Conservation (phyloP, 2,113 vertebrate genomes). For the Promerops cafer region DNA sequence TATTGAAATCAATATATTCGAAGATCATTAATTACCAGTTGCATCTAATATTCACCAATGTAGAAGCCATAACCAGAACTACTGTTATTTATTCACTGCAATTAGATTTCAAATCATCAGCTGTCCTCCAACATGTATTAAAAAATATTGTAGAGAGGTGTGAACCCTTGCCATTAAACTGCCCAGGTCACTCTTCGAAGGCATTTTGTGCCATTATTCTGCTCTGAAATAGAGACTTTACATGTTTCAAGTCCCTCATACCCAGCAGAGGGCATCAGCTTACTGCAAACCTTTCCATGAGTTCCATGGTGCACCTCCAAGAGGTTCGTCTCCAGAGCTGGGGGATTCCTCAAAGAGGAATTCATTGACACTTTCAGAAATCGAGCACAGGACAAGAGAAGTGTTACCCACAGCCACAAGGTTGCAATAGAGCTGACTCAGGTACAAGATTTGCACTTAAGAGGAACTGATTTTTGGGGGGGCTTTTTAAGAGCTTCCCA, state of each 20-base stretch:
- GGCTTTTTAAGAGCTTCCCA: not conserved
- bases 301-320: accelerated
- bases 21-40: not conserved
- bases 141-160: not conserved
- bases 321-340: not conserved
- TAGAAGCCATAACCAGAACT: not conserved
- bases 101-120: not conserved
- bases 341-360: not conserved
- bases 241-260: accelerated
- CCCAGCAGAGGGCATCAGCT: slow-evolving; percentile 68
- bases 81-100: not conserved
- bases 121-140: not conserved
- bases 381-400: not conserved
- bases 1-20: not conserved
- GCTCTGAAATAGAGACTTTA: not conserved
- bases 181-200: not conserved
- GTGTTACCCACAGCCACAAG: not conserved
- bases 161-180: not conserved
- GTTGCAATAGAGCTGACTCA: not conserved
- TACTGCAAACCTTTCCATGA: not conserved
- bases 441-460: not conserved
- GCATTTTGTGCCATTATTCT: not conserved
- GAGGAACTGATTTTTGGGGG: not conserved
- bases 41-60: not conserved
- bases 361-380: not conserved